phyloP scores from a whole-genome alignment of 2,888 invertebrate species.

The Mylabris sibirica region DNA sequence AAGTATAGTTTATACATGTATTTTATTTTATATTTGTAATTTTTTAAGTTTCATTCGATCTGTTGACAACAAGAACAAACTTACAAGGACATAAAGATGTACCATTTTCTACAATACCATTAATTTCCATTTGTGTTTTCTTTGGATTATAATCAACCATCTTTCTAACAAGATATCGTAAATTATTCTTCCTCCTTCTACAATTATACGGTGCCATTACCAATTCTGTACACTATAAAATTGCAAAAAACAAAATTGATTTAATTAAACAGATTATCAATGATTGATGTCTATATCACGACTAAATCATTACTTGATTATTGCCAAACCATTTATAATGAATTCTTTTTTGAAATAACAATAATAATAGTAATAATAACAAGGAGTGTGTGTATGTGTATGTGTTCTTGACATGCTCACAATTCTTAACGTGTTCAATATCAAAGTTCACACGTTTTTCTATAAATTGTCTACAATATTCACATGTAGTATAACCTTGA shows the following conservation, averaged over 20 bases:
- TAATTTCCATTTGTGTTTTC: constrained; percentile 46
- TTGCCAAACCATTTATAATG: not conserved
- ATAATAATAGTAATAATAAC: not conserved
- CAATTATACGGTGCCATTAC: constrained; percentile 65
- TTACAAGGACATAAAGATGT: constrained; percentile 52
- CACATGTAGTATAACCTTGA: not conserved
- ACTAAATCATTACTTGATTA: not conserved
- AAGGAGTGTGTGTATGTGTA: not conserved
- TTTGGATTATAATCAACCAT: constrained; percentile 52
- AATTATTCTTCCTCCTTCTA: constrained; percentile 58
- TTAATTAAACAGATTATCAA: not conserved
- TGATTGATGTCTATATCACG: not conserved
- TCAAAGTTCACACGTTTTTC: not conserved
- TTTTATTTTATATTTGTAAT: too few relatives aligned
- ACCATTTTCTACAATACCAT: constrained; percentile 45
- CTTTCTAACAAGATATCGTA: constrained; percentile 51
- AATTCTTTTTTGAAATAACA: not conserved
- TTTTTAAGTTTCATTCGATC: too few relatives aligned
- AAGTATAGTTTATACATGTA: not conserved
- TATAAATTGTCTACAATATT: not conserved
- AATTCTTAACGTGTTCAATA: not conserved
- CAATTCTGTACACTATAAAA: constrained; percentile 25
- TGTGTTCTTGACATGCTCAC: constrained; percentile 5
- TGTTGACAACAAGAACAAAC: constrained; percentile 32
- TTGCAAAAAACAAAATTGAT: constrained; percentile 2